Evolutionary conservation across 2,797 vertebrate species (phyloP), one percentile per base, ranked within the genome.

Genomic region (Aulostomus chinensis): DNA sequence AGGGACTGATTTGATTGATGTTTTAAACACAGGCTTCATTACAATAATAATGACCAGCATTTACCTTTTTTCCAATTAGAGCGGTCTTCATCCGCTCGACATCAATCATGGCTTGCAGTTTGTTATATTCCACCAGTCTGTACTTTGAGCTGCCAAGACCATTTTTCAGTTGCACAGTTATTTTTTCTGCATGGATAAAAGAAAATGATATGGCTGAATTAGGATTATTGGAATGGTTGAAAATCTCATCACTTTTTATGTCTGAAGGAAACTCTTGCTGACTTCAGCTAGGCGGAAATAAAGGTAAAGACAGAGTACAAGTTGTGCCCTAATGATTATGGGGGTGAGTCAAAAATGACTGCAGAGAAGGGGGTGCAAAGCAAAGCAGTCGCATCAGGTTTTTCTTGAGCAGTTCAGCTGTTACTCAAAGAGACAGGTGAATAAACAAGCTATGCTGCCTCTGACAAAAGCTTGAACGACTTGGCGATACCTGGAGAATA

Each of bases 31-130:
- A 37, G 9, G 14, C 36, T 46, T 33, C 21, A 55, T 48, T 24
- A n/a, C n/a, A 46, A 24, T 42, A 22, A 60, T 53, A 36, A 42
- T 12, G 12, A 68, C 7, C 13, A 52, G 39, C 38, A 40, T 73
- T 58, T 91, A 98, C 96, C 94, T 96, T 95, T 78, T 90, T 72
- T 22, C 92, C 88, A 67, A 89, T 90, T 60, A 87, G 62, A 70
- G 88, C 83, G 64, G 89, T 92, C 34, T 89, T 76, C 60, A 76
- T 78, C 61, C 91, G 94, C 73, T 92, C 93, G 49, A 80, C 89
- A 39, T 93, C 82, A 59, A 94, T 65, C 73, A 94, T 80, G 21
- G 92, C 90, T 46, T 71, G 80, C 1, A 98, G 78, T 49, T 84
- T 86, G 54, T 92, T 65, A 67, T 94, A 96, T 70, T 95, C 90